phyloP scores from a whole-genome alignment of 2,797 vertebrate genomes.

The Zenarchopterus dispar region DNA sequence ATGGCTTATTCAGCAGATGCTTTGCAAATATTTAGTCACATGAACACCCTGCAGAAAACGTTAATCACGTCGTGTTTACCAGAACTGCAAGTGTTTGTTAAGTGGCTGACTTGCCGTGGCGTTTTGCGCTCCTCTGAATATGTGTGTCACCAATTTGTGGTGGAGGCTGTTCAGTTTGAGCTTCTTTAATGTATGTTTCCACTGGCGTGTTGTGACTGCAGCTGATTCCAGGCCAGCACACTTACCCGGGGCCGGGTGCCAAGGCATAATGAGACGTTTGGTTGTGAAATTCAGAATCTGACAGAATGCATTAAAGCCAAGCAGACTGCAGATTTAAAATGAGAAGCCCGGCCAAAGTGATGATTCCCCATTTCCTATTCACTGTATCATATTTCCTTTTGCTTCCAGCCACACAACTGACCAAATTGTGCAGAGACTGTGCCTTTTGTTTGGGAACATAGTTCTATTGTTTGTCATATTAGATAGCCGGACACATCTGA shows the following conservation, averaged over 20 bases:
- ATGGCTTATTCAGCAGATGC: constrained; percentile 44
- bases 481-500: constrained; percentile 41
- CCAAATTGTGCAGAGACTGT: constrained; percentile 42
- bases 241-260: constrained; percentile 72
- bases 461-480: constrained; percentile 53
- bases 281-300: constrained; percentile 81
- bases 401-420: constrained; percentile 57
- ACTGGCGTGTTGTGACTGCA: constrained; percentile 63
- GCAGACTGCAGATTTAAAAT: constrained; percentile 71
- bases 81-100: constrained; percentile 55
- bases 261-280: constrained; percentile 80
- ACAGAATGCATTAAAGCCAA: constrained; percentile 81
- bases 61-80: constrained; percentile 67
- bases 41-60: constrained; percentile 35
- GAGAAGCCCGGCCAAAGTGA: constrained; percentile 67
- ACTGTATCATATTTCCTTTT: constrained; percentile 60
- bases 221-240: constrained; percentile 72
- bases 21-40: constrained; percentile 55
- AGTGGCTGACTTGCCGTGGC: constrained; percentile 47
- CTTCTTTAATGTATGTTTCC: constrained; percentile 66
- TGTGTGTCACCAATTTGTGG: constrained; percentile 53
- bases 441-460: constrained; percentile 56
- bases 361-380: constrained; percentile 67
- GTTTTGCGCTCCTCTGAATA: constrained; percentile 54
- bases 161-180: constrained; percentile 34